These are phyloP conservation scores for Mandrillus leucophaeus DNA, from an alignment of 2,113 vertebrate genomes.

Conservation along the genomic window DNA sequence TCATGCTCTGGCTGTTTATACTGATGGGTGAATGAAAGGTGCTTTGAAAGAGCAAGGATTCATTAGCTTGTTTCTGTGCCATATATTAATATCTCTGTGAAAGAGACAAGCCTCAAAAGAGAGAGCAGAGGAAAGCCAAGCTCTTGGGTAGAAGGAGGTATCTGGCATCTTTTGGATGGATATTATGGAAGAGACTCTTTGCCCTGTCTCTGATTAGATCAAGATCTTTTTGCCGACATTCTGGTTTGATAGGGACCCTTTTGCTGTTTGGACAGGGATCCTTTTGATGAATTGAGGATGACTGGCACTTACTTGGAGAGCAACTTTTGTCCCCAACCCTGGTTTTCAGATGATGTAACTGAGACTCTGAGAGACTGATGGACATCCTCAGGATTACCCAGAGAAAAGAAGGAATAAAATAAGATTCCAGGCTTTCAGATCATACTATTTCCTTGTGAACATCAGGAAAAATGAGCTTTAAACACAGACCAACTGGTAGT, in stretches of 20 bases:
- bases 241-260: background rate
- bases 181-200: background rate
- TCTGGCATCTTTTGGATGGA: too few species aligned
- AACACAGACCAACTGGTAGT: background rate
- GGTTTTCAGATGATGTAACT: background rate
- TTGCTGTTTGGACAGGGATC: background rate
- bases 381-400: background rate
- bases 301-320: background rate
- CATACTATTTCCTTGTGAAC: background rate
- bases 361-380: background rate
- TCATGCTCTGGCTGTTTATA: background rate
- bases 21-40: background rate
- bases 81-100: conserved; percentile 28
- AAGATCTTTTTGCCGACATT: background rate
- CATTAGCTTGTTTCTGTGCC: background rate
- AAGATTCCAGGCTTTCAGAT: background rate
- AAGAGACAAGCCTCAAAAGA: background rate
- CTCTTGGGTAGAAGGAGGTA: background rate
- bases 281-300: background rate
- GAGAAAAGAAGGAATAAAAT: background rate
- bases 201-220: background rate
- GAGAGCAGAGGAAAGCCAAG: background rate
- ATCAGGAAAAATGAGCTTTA: background rate
- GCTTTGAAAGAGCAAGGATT: conserved; percentile 7
- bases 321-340: accelerated